Base-by-base conservation (phyloP, 2,113 vertebrate species). In the Perccottus glenii region DNA sequence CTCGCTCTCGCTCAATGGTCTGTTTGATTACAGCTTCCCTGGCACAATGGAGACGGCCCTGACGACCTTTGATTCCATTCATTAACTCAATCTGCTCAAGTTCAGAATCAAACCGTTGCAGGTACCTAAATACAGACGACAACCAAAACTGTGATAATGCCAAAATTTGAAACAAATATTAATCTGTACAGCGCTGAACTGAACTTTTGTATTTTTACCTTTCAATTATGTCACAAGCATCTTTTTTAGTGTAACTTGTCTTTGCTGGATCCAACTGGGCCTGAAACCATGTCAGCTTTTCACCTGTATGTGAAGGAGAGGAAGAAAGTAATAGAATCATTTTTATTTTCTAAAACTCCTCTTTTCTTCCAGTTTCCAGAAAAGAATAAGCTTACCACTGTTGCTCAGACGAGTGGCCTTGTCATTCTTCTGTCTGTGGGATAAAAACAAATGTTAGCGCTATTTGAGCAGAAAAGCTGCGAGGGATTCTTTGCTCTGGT, bases 261-360 rank as follows among this genome's bases (percentile, higher is more conserved):
- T 96, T 98, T 45, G 58, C 11, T 4, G 93, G 86, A 60, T 98
- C 94, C 76, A 98, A 85, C 50, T 96, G 93, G 85, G 63, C 92
- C 77, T 98, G 95, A 92, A 99, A 99, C 97, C 97, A 99, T 36
- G 93, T 72, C 47, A 99, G 90, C 81, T 96, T 99, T 84, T 98
- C 97, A 73, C 96, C 98, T 99, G 61, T 2, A 8, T 52, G 40
- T 43, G 36, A 9, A 27, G 35, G 36, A 27, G n/a, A 55, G 16
- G 12, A 12, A 42, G n/a, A n/a, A 46, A 19, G 0, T 12, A 3
- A 35, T 9, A 9, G 1, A 4, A 36, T 38, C 7, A 3, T 8
- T 55, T 7, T n/a, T 14, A 38, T 56, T 32, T 40, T 8, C 42
- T 2, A 6, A 9, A 7, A 5, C 1, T 2, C 10, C 14, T 46